Conservation (phyloP, 2,888 invertebrate species). For the Latrodectus hesperus region DNA sequence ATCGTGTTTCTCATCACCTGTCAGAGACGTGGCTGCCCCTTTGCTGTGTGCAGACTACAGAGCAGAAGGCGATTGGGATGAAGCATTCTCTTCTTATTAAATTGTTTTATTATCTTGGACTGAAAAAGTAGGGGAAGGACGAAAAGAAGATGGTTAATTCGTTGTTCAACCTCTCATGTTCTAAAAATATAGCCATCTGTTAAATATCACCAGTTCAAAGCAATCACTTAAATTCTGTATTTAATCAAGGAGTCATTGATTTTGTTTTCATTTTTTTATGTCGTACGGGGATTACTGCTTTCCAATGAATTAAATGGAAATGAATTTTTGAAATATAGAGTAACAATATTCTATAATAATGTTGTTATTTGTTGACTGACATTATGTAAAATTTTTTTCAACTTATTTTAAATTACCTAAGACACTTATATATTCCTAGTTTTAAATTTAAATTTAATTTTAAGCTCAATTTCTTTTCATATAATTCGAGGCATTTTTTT, state of each 20-base stretch:
- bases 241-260: not conserved
- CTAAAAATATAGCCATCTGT: not conserved
- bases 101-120: constrained; percentile 50
- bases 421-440: too few relatives aligned
- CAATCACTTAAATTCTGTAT: constrained; percentile 1
- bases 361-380: too few relatives aligned
- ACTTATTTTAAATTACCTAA: too few relatives aligned
- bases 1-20: constrained; percentile 63
- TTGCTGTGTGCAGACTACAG: constrained; percentile 3
- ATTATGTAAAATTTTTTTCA: too few relatives aligned
- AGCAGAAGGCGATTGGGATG: not conserved
- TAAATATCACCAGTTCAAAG: not conserved
- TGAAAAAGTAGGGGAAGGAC: not conserved
- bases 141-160: not conserved
- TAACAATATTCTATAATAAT: too few relatives aligned
- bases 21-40: constrained; percentile 25
- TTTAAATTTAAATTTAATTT: too few relatives aligned
- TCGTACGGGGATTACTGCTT: not conserved
- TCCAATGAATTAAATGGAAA: not conserved
- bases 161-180: not conserved
- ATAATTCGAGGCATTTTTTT: too few relatives aligned
- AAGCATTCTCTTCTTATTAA: constrained; percentile 36
- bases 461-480: too few relatives aligned
- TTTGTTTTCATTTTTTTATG: not conserved
- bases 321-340: too few relatives aligned